Evolutionary conservation across 1,140 invertebrate species (phyloP), one percentile per base, ranked within the genome.

Genomic region (Trichonephila inaurata): DNA sequence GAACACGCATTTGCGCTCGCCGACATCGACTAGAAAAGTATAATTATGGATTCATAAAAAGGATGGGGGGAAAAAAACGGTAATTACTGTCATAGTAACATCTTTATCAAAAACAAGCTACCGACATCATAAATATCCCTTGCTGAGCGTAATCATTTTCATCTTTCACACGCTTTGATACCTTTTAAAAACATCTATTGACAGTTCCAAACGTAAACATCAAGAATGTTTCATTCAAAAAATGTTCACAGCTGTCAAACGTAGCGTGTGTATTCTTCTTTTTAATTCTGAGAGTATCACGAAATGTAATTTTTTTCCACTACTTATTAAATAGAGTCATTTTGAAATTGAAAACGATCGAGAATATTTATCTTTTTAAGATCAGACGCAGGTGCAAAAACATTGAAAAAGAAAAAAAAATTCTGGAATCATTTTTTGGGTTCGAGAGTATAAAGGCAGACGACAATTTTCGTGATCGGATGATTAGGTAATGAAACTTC

Each of bases 401-500:
- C 18, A 64, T 10, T 21, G 24, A 64, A 44, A 40, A 40, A 33
- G 3, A 33, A 40, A 40, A 40, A 87, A 58, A 61, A 51, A 58
- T 12, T 87, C 28, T 14, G 14, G 16, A 28, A 33, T 61, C 18
- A n/a, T 19, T 10, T 10, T 60, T 33, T 62, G 12, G 28, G 28
- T 60, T n/a, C 83, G n/a, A 69, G n/a, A 24, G n/a, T 60, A 58
- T 86, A 60, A 18, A 19, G 58, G 21, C 21, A 33, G 85, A n/a
- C 8, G 44, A 85, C 82, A n/a, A n/a, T 33, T 58, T 58, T 18
- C 82, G 82, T 58, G 33, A 58, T 14, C 14, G 61, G 40, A 62
- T 87, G 85, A 87, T 87, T 87, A 64, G n/a, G 58, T 87, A 61
- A 87, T 87, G 61, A 64, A 87, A 64, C 72, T 77, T 77, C 72